These are phyloP conservation scores for Condylura cristata DNA, from an alignment of 2,113 vertebrate genomes.

Conservation along the genomic window DNA sequence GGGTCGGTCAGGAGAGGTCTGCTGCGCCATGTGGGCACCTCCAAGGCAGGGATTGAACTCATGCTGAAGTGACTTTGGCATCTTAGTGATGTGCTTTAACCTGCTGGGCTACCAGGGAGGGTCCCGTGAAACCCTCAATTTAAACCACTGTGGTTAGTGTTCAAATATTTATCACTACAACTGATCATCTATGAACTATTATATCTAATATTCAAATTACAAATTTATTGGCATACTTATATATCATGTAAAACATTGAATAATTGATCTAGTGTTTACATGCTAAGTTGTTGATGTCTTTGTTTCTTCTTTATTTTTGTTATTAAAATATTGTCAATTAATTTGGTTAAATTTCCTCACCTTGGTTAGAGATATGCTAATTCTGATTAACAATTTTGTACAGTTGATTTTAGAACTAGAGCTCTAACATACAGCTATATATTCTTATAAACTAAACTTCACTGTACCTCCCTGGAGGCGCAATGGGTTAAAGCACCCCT, in stretches of 20 bases:
- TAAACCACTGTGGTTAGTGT: background rate
- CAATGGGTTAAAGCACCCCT: no score
- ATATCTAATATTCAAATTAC: background rate
- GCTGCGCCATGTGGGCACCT: no score
- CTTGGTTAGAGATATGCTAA: background rate
- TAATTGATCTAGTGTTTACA: background rate
- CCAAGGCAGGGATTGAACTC: no score
- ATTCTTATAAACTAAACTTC: conserved; percentile 6
- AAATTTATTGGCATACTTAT: background rate
- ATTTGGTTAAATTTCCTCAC: conserved; percentile 41
- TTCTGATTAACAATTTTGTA: conserved; percentile 9
- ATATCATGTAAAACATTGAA: background rate
- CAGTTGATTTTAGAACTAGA: background rate
- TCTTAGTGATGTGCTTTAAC: no score
- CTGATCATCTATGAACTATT: background rate
- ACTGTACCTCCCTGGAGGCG: no score
- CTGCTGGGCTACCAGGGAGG: no score
- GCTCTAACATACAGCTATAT: background rate
- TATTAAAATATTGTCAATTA: background rate
- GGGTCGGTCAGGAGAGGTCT: no score
- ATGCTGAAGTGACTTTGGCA: no score
- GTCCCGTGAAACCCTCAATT: background rate
- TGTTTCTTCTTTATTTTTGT: background rate
- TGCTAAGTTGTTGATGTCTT: background rate
- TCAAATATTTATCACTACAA: no score